These are phyloP conservation scores for Falcaria lacertinaria DNA, from an alignment of 2,888 invertebrate species.

Conservation along the genomic window DNA sequence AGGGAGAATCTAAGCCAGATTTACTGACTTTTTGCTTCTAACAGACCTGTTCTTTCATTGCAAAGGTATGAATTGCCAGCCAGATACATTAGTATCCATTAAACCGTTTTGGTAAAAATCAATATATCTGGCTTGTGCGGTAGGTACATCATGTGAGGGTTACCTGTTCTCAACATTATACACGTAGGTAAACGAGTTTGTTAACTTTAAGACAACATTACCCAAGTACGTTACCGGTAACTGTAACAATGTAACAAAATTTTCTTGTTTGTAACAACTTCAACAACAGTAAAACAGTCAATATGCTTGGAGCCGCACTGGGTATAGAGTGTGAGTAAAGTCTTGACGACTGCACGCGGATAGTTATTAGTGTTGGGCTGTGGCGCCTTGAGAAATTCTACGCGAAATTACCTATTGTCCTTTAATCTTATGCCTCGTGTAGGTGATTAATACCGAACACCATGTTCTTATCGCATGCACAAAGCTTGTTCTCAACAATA, in stretches of 20 bases:
- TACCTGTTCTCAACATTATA: too few relatives aligned
- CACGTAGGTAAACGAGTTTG: neutral
- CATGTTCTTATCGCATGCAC: slow-evolving; percentile 58
- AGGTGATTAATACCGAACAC: slow-evolving; percentile 64
- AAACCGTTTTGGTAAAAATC: too few relatives aligned
- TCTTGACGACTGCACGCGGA: too few relatives aligned
- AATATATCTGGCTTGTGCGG: too few relatives aligned
- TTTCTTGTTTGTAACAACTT: slow-evolving; percentile 19
- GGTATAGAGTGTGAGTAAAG: slow-evolving; percentile 23
- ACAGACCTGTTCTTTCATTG: too few relatives aligned
- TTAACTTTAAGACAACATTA: slow-evolving; percentile 5
- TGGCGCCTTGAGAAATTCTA: slow-evolving; percentile 46
- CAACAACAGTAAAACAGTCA: slow-evolving; percentile 26
- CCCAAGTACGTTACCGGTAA: slow-evolving; percentile 4
- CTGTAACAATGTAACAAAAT: slow-evolving; percentile 20
- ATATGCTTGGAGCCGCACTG: slow-evolving; percentile 16
- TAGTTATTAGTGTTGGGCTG: slow-evolving; percentile 26
- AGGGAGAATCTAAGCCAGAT: too few relatives aligned
- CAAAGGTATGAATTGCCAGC: too few relatives aligned
- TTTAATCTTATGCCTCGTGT: slow-evolving; percentile 55
- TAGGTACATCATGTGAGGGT: too few relatives aligned
- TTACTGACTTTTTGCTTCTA: too few relatives aligned
- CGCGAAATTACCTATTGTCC: slow-evolving; percentile 60
- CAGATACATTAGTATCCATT: too few relatives aligned
- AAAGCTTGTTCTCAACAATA: slow-evolving; percentile 61